Conservation (phyloP, 2,888 invertebrate genomes). For the Drosophila infuscata region DNA sequence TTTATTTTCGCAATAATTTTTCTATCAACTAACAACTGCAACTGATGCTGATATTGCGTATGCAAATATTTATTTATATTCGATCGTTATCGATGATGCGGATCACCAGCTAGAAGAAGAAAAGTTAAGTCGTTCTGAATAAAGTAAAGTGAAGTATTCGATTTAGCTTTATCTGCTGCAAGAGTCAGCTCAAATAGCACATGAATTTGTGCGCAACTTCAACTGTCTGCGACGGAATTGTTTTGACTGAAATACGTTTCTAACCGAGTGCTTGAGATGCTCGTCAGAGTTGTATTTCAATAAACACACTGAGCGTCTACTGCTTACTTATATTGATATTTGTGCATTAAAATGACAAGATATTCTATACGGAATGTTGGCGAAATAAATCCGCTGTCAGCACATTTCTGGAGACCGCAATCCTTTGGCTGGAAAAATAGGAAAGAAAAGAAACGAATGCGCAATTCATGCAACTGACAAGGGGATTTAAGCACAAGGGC, state of each 20-base stretch:
- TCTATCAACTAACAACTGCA: neutral
- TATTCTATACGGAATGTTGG: constrained; percentile 7
- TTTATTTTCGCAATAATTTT: neutral
- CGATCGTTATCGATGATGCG: neutral
- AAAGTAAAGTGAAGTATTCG: neutral
- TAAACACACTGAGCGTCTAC: neutral
- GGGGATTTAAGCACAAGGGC: constrained; percentile 36
- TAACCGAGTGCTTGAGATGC: constrained; percentile 2
- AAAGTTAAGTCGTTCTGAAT: neutral
- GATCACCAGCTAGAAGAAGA: neutral
- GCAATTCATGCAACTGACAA: constrained; percentile 31
- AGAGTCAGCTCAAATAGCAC: neutral
- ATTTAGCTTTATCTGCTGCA: neutral
- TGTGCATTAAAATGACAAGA: constrained; percentile 27
- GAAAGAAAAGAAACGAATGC: constrained; percentile 4
- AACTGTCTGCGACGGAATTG: constrained; percentile 1
- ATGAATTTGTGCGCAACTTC: neutral
- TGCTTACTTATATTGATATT: constrained; percentile 20
- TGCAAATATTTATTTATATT: no score
- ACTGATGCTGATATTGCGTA: neutral
- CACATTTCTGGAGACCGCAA: constrained; percentile 28
- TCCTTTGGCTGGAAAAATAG: constrained; percentile 8
- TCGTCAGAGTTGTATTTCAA: constrained; percentile 14
- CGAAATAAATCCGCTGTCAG: constrained; percentile 55
- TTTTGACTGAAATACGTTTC: constrained; percentile 3